Base-by-base conservation (phyloP, 2,113 vertebrate species). In the Pelobates fuscus region DNA sequence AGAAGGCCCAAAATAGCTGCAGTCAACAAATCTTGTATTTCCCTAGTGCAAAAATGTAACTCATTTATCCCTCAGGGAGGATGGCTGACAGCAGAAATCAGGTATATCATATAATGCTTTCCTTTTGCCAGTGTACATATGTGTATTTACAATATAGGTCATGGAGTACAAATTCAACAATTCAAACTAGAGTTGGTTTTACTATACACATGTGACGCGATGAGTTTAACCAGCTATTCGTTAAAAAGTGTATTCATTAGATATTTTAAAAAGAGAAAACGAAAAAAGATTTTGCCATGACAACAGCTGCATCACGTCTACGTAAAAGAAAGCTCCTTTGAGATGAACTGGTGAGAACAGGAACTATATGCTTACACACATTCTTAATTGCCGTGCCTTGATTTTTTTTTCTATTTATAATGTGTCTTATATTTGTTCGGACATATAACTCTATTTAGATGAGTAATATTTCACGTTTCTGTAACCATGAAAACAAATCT, bases 11-110 rank as follows among this genome's bases (percentile, higher is more conserved):
- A 67, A 46, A 75, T 32, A 59, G 54, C 12, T 10, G n/a, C 25
- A 58, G 54, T 44, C n/a, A 46, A 67, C 43, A 71, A 43, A 57
- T 58, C 67, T 43, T 17, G 60, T 20, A 63, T 27, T 67, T 75
- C 72, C 62, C 63, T 10, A 65, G 54, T 67, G 72, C 54, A 49
- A 67, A 75, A n/a, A 75, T 75, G 57, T 65, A 57, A 60, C 59
- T 49, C 54, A 30, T 46, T 25, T 18, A 30, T 75, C 55, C 63
- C 52, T 23, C 18, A 67, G 63, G 63, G 63, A 60, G 20, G 37
- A 46, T 10, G 30, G 72, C 25, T 15, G 24, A 66, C 18, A 74
- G 24, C 46, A 65, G 17, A 58, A 67, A 44, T n/a, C 23, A 65
- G 37, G 32, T 3, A 23, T 44, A 58, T 25, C 21, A 75, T 17